These are phyloP conservation scores for Hedya salicella DNA, from an alignment of 2,888 invertebrate genomes.

Conservation along the genomic window DNA sequence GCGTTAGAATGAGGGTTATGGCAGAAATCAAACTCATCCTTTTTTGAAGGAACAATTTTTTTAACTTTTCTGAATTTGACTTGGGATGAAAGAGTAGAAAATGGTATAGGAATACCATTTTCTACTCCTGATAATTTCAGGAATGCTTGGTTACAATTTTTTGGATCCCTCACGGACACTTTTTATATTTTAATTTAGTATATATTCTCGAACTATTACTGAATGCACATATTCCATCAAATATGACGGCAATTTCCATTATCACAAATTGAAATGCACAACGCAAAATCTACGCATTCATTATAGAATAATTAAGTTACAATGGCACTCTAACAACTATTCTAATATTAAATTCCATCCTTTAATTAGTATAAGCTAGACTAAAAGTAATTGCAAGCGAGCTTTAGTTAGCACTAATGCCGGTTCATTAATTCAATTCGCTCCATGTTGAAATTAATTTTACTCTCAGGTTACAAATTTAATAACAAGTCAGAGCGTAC, in stretches of 20 bases:
- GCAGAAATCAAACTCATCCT: no score
- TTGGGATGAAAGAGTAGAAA: no score
- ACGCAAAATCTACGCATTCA: neutral
- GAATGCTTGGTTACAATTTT: no score
- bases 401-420: constrained; percentile 22
- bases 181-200: no score
- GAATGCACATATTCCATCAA: no score
- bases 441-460: constrained; percentile 32
- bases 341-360: constrained; percentile 5
- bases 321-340: neutral
- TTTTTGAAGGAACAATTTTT: no score
- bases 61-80: no score
- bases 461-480: constrained; percentile 28
- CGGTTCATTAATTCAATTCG: constrained; percentile 33
- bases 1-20: no score
- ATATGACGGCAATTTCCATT: neutral
- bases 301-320: neutral
- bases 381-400: constrained; percentile 15
- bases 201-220: no score
- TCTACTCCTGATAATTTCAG: no score
- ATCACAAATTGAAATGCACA: neutral
- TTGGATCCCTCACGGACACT: no score
- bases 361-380: constrained; percentile 8
- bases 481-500: constrained; percentile 25
- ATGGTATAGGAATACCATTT: no score